Evolutionary conservation across 2,888 invertebrate genomes (phyloP).

Genomic region (Hypolimnas misippus): DNA sequence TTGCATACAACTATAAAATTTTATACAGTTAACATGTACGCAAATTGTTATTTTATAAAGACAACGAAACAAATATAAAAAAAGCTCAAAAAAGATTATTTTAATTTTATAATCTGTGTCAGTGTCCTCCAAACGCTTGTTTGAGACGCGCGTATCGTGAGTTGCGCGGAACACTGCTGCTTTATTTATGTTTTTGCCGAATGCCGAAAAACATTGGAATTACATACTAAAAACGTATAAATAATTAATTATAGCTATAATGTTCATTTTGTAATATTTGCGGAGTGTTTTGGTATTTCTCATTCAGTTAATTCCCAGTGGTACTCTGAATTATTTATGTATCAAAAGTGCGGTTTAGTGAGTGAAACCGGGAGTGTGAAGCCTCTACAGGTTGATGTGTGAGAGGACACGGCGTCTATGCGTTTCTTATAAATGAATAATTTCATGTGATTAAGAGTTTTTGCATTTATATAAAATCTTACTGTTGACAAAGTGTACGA

Average conservation of each 20-base stretch:
- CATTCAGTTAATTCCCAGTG: neutral
- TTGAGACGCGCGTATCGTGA: constrained; percentile 13
- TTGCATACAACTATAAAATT: too few relatives aligned
- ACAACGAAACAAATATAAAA: neutral
- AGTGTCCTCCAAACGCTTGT: constrained; percentile 21
- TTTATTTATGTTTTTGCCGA: constrained; percentile 35
- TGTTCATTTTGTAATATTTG: neutral
- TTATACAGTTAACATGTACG: too few relatives aligned
- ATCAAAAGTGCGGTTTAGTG: constrained; percentile 21
- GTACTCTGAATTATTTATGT: constrained; percentile 21
- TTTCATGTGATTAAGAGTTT: neutral
- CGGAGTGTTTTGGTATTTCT: neutral
- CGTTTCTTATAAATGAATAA: neutral
- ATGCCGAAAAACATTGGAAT: constrained; percentile 17
- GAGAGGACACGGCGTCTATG: neutral
- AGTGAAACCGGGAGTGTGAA: constrained; percentile 28
- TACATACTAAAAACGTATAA: constrained; percentile 4
- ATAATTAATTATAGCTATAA: neutral
- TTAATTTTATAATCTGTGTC: constrained; percentile 26
- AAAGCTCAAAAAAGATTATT: constrained; percentile 1
- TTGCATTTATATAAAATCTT: neutral
- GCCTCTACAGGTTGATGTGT: constrained; percentile 29
- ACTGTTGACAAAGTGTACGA: neutral
- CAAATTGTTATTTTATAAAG: too few relatives aligned
- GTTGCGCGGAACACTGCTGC: constrained; percentile 14